phyloP scores from a whole-genome alignment of 1,140 invertebrate genomes.

The Sycobia sp. region DNA sequence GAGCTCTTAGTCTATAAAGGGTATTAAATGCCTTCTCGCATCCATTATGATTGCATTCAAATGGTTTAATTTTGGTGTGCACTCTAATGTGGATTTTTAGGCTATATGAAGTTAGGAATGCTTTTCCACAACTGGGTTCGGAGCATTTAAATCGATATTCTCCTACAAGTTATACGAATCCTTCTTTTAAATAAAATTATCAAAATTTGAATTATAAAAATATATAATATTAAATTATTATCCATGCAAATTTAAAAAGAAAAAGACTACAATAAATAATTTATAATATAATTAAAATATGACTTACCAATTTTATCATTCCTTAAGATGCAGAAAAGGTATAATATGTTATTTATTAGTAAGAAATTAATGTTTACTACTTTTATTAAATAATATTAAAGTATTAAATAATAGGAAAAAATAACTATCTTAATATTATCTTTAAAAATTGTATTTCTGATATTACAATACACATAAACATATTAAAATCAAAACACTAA shows the following conservation, averaged over 20 bases:
- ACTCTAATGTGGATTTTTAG: slow-evolving; percentile 93
- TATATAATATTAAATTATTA: neutral
- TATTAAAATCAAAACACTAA: slow-evolving; percentile 52
- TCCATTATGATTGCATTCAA: slow-evolving; percentile 74
- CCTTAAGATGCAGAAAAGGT: slow-evolving; percentile 42
- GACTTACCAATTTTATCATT: slow-evolving; percentile 44
- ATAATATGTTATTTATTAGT: slow-evolving; percentile 21
- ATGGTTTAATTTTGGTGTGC: slow-evolving; percentile 93
- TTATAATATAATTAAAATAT: slow-evolving; percentile 23
- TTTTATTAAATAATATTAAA: neutral
- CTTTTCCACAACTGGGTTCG: slow-evolving; percentile 86
- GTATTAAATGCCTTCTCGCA: slow-evolving; percentile 96
- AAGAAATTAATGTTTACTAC: neutral
- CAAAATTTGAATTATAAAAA: slow-evolving; percentile 3
- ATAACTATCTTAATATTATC: no score
- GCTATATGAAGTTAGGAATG: slow-evolving; percentile 93
- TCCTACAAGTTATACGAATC: slow-evolving; percentile 66
- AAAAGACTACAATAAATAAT: slow-evolving; percentile 11
- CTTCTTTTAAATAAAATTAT: slow-evolving; percentile 11
- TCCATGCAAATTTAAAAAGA: slow-evolving; percentile 8
- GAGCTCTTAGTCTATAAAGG: slow-evolving; percentile 88
- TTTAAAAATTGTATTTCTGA: no score
- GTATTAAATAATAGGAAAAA: neutral
- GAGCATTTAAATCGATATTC: slow-evolving; percentile 93
- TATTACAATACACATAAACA: neutral